phyloP scores from a whole-genome alignment of 2,888 invertebrate species.

The Trachelus iudaicus region DNA sequence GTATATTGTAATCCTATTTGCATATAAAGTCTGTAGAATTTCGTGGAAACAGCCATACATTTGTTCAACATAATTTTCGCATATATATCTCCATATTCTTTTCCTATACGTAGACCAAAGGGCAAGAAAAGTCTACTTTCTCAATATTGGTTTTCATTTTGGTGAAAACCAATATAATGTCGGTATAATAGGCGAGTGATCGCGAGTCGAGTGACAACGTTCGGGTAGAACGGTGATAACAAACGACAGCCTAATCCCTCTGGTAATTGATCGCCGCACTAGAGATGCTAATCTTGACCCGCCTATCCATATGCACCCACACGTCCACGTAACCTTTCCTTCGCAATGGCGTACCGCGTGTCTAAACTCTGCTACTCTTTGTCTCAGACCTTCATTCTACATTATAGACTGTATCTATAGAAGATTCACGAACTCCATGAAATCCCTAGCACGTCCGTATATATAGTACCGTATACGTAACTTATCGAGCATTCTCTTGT shows the following conservation, averaged over 20 bases:
- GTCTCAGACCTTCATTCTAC: background rate
- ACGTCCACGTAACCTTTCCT: background rate
- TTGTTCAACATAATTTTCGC: background rate
- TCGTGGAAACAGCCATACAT: background rate
- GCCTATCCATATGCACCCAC: conserved; percentile 7
- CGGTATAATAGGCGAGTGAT: conserved; percentile 21
- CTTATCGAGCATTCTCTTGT: background rate
- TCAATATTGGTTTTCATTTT: conserved; percentile 29
- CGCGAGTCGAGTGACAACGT: conserved; percentile 34
- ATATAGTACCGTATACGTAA: background rate
- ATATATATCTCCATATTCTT: background rate
- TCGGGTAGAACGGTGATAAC: conserved; percentile 41
- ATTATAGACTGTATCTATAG: background rate
- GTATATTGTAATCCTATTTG: background rate
- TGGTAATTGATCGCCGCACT: conserved; percentile 45
- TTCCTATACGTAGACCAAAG: background rate
- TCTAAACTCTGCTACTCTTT: background rate
- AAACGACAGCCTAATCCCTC: conserved; percentile 41
- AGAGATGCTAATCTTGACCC: conserved; percentile 40
- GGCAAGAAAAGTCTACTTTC: background rate
- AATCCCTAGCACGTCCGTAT: too few relatives aligned
- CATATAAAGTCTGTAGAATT: too few relatives aligned
- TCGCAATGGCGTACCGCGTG: background rate
- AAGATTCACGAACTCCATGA: background rate
- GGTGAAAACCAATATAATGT: conserved; percentile 20